These are phyloP conservation scores for Aphyosemion australe DNA, from an alignment of 2,113 vertebrate species.

Conservation along the genomic window DNA sequence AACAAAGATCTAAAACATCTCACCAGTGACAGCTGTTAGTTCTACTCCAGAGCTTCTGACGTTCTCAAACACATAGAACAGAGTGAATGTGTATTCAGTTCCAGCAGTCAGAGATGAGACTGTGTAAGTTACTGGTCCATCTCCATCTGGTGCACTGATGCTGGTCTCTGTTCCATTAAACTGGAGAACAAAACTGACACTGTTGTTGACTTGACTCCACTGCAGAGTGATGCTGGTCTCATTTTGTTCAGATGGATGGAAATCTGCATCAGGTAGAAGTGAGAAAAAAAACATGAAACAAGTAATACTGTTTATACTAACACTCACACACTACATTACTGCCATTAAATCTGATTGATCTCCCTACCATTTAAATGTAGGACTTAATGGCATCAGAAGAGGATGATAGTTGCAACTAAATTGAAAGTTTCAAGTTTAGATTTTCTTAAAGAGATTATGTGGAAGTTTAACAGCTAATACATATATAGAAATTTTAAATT, in stretches of 20 bases:
- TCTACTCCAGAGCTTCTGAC: constrained; percentile 28
- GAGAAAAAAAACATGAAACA: neutral
- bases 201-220: constrained; percentile 20
- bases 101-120: constrained; percentile 34
- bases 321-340: no score
- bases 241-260: neutral
- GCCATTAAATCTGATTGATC: no score
- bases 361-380: no score
- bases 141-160: constrained; percentile 14
- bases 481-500: no score
- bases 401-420: no score
- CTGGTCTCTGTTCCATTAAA: constrained; percentile 2
- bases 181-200: constrained; percentile 8
- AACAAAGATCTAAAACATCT: neutral
- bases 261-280: neutral
- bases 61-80: constrained; percentile 33
- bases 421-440: no score
- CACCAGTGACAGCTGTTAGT: constrained; percentile 19
- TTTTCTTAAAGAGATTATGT: no score
- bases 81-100: constrained; percentile 39
- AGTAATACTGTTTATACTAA: no score
- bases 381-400: no score
- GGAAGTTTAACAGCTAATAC: no score
- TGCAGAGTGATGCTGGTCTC: constrained; percentile 44
- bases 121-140: constrained; percentile 20